Percentiles rank a stretch among this genome's conserved stretches.
Evolutionary conservation across 2,797 vertebrate genomes (phyloP).

Genomic region (Petrocephalus schoutedeni): DNA sequence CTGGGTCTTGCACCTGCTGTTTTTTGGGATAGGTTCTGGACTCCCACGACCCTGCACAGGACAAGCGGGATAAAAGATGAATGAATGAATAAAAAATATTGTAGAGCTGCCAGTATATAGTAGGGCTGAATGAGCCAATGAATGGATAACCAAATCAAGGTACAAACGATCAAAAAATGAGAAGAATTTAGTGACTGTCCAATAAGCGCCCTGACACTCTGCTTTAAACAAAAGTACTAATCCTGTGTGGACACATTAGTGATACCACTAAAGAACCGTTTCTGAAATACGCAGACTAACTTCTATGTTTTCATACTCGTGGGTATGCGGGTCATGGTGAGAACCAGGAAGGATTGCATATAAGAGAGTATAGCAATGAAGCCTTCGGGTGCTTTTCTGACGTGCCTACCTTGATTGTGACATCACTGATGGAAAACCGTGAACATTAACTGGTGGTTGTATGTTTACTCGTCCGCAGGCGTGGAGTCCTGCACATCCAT

Average conservation of each 20-base stretch:
- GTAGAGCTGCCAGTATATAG: not conserved
- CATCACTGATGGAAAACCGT: not conserved
- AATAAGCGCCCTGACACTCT: too few relatives aligned
- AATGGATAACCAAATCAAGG: too few relatives aligned
- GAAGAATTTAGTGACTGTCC: too few relatives aligned
- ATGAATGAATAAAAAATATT: not conserved
- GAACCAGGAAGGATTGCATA: not conserved
- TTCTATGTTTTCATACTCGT: too few relatives aligned
- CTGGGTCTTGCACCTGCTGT: not conserved
- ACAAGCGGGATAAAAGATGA: not conserved
- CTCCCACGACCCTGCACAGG: not conserved
- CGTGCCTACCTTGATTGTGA: not conserved
- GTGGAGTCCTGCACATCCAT: conserved; percentile 83
- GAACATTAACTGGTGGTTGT: conserved; percentile 17
- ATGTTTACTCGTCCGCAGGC: conserved; percentile 52
- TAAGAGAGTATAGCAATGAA: not conserved
- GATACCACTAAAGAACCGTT: too few relatives aligned
- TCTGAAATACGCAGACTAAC: too few relatives aligned
- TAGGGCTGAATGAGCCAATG: not conserved
- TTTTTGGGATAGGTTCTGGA: not conserved
- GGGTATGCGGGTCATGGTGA: too few relatives aligned
- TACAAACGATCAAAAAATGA: too few relatives aligned
- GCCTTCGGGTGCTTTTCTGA: not conserved
- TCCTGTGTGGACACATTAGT: too few relatives aligned
- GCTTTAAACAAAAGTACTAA: too few relatives aligned